A percentile compares a stretch with the other conserved stretches of the same genome.
Conservation (phyloP, 2,888 invertebrate genomes). For the Leptopilina myrica region DNA sequence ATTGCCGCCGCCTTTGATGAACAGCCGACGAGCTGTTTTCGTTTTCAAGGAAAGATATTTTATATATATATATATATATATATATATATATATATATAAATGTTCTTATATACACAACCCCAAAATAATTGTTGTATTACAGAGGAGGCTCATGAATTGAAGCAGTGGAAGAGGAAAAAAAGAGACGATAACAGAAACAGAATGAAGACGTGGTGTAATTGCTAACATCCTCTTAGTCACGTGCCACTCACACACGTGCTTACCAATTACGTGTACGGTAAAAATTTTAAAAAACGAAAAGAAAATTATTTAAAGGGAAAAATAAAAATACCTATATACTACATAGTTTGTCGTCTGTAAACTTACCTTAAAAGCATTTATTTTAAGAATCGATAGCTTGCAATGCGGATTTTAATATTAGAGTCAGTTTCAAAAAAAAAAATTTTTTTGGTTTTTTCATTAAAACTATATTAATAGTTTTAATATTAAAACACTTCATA, state of each 20-base stretch:
- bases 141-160: conserved; percentile 59
- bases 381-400: too few relatives aligned
- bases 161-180: conserved; percentile 50
- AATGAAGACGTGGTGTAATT: conserved; percentile 70
- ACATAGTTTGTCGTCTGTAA: too few relatives aligned
- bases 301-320: not conserved
- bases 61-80: conserved; percentile 39
- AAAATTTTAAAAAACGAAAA: not conserved
- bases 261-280: conserved; percentile 65
- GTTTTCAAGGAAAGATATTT: conserved; percentile 72
- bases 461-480: too few relatives aligned
- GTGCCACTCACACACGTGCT: conserved; percentile 71
- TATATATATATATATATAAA: conserved; percentile 60
- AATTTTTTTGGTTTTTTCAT: too few relatives aligned
- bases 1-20: conserved; percentile 72
- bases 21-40: conserved; percentile 64
- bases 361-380: too few relatives aligned
- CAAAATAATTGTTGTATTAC: conserved; percentile 69
- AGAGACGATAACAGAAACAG: conserved; percentile 57
- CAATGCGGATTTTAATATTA: too few relatives aligned
- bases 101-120: conserved; percentile 48
- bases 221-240: conserved; percentile 72
- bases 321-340: too few relatives aligned
- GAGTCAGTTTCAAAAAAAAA: too few relatives aligned
- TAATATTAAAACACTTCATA: too few relatives aligned